Conservation (phyloP, 1,140 invertebrate species). For the Octopus bimaculoides region DNA sequence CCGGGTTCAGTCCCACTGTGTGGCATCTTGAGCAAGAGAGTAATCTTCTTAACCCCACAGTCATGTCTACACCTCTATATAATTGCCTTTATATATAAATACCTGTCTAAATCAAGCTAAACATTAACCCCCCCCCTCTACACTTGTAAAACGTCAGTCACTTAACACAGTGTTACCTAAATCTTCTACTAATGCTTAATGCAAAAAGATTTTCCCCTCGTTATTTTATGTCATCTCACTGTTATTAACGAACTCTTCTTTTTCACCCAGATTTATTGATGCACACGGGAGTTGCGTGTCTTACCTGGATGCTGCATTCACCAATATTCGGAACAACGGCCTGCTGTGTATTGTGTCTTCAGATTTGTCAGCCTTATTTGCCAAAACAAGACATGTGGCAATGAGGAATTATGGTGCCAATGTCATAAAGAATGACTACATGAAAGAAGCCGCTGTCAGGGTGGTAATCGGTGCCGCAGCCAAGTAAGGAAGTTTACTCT, state of each 20-base stretch:
- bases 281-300: constrained; percentile 41
- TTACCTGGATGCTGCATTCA: constrained; percentile 50
- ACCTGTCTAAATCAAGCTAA: too few species aligned
- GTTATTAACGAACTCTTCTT: neutral
- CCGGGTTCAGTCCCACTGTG: too few species aligned
- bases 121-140: too few species aligned
- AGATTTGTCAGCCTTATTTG: constrained; percentile 51
- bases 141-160: too few species aligned
- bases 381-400: constrained; percentile 45
- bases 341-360: constrained; percentile 49
- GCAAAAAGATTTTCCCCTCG: too few species aligned
- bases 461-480: constrained; percentile 49
- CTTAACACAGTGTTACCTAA: too few species aligned
- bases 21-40: too few species aligned
- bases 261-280: constrained; percentile 48
- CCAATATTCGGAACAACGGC: constrained; percentile 49
- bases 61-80: too few species aligned
- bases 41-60: too few species aligned
- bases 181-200: too few species aligned
- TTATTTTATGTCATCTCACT: too few species aligned
- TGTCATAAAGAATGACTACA: constrained; percentile 53
- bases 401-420: constrained; percentile 48
- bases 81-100: too few species aligned
- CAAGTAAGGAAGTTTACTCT: constrained; percentile 30
- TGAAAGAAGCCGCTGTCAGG: constrained; percentile 52